Base-by-base conservation (phyloP, 2,888 invertebrate genomes). In the Callinectes sapidus region DNA sequence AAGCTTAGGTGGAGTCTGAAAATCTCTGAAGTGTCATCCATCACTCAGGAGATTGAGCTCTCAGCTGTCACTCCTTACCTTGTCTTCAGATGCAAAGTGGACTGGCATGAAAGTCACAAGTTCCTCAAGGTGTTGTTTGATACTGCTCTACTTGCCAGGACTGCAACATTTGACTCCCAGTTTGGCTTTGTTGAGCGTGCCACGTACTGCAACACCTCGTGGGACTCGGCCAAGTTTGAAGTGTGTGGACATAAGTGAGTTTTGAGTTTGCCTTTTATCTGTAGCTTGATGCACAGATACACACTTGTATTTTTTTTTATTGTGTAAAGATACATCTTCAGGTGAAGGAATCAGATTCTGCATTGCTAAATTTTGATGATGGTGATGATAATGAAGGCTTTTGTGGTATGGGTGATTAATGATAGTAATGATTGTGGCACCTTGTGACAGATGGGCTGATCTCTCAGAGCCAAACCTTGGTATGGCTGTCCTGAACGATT, bases 171-270 rank as follows among this genome's bases (percentile, higher is more conserved):
- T 95, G 96, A 96, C 90, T 96, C 96, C 32, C 96, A 96, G 95
- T 96, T 95, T 95, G 96, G 96, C 0, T 95, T 96, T 94, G 92
- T 96, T 3, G 95, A 95, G 92, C 95, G 96, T 35, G 96, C 96
- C 0, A 96, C 96, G 23, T 96, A 96, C 94, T 95, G 95, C 90
- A 96, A 96, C 95, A 96, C 96, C 14, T 96, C 96, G 14, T 96
- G 96, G 96, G 96, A 96, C 95, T 95, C 95, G 95, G 96, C 96
- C 5, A 95, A 95, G 95, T 96, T 95, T 95, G 96, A 96, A 95
- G 96, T 96, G 13, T 96, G 96, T 95, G 96, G 96, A 55, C 96
- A 96, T 95, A 96, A 96, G 95, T 95, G 85, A 94, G 95, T 92
- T 32, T 16, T 87, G 86, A 13, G 10, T 18, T 35, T 35, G 28